phyloP scores from a whole-genome alignment of 2,888 invertebrate genomes.

The Gortyna flavago region DNA sequence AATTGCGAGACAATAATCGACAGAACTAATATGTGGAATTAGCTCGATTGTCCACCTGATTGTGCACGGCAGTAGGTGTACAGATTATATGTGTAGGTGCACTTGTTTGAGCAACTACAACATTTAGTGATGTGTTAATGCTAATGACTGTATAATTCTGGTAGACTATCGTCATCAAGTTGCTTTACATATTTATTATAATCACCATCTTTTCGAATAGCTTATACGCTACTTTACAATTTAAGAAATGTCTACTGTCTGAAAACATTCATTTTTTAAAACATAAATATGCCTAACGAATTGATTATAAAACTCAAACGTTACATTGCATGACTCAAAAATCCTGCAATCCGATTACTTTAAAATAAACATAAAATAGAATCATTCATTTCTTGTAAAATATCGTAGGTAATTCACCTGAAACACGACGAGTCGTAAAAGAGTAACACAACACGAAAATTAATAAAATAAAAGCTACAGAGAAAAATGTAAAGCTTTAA shows the following conservation, averaged over 20 bases:
- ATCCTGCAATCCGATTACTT: constrained; percentile 21
- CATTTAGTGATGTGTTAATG: constrained; percentile 36
- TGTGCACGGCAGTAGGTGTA: constrained; percentile 36
- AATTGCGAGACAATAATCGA: constrained; percentile 66
- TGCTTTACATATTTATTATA: neutral
- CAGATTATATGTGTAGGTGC: constrained; percentile 36
- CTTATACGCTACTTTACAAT: neutral
- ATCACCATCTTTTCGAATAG: neutral
- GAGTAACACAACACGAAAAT: constrained; percentile 71
- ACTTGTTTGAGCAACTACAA: constrained; percentile 44
- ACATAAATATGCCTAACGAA: neutral
- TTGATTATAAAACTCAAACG: no score
- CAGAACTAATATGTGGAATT: constrained; percentile 64
- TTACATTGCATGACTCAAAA: neutral
- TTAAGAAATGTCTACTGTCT: neutral
- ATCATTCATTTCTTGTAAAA: constrained; percentile 74
- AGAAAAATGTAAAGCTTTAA: constrained; percentile 86
- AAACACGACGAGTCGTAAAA: constrained; percentile 66
- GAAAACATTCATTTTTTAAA: neutral
- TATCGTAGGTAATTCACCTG: constrained; percentile 66
- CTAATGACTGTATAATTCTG: constrained; percentile 35
- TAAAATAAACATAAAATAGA: constrained; percentile 11
- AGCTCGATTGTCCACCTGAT: constrained; percentile 55
- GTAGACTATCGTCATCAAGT: neutral
- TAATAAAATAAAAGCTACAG: constrained; percentile 79